Evolutionary conservation across 2,113 vertebrate species (phyloP).

Genomic region (Chloebia gouldiae): DNA sequence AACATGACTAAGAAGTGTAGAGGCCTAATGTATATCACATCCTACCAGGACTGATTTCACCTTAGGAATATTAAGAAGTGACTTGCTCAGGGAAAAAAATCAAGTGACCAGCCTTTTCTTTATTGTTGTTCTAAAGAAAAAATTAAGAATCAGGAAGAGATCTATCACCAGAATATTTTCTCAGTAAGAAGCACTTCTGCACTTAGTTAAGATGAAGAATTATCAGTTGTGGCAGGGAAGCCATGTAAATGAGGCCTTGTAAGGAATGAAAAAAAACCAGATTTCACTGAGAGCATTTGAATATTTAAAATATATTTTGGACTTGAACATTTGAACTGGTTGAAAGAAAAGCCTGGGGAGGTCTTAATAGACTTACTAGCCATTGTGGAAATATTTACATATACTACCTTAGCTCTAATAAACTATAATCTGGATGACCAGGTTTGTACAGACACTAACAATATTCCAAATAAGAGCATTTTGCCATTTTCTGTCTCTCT

Average conservation of each 20-base stretch:
- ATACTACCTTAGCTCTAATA: background rate
- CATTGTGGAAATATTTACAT: background rate
- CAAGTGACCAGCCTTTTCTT: background rate
- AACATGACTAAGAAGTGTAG: fast-evolving
- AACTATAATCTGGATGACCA: background rate
- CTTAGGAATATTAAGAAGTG: background rate
- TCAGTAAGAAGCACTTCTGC: background rate
- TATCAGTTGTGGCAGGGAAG: background rate
- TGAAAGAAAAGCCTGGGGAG: background rate
- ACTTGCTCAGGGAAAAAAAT: background rate
- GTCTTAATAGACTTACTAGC: background rate
- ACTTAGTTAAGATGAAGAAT: background rate
- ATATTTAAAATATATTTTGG: background rate
- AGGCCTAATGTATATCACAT: background rate
- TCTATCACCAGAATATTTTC: background rate
- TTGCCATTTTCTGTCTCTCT: background rate
- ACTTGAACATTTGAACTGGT: background rate
- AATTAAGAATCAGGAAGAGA: background rate
- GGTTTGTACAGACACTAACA: background rate
- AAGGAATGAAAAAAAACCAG: background rate
- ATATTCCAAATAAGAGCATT: background rate
- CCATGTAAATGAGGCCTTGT: background rate
- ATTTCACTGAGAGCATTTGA: background rate
- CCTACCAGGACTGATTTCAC: background rate
- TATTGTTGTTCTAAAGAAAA: background rate